A percentile compares a stretch with the other conserved stretches of the same genome.
Conservation (phyloP, 2,797 vertebrate genomes). For the Amniataba percoides region DNA sequence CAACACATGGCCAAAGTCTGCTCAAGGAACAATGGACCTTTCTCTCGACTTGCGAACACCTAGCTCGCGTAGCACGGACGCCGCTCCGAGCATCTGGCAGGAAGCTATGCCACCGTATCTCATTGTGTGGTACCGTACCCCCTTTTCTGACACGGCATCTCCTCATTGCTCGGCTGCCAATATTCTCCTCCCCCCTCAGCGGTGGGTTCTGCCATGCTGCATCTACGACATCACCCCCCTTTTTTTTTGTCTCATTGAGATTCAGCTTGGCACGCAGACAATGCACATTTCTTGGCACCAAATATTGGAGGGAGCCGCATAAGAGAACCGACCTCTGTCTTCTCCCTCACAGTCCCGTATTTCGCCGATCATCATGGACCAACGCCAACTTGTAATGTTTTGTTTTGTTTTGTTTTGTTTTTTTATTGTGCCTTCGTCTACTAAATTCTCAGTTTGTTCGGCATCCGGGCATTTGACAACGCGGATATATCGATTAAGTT, state of each 20-base stretch:
- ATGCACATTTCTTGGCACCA: conserved; percentile 84
- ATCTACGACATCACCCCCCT: conserved; percentile 73
- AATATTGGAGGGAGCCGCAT: conserved; percentile 70
- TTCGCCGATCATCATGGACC: conserved; percentile 62
- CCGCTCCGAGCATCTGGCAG: conserved; percentile 56
- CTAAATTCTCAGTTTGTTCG: conserved; percentile 45
- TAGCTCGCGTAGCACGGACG: conserved; percentile 23
- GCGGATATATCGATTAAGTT: conserved; percentile 23
- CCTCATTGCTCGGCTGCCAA: conserved; percentile 75
- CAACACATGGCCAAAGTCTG: conserved; percentile 65
- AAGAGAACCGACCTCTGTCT: conserved; percentile 68
- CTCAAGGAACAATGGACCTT: conserved; percentile 52
- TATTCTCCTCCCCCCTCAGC: conserved; percentile 68
- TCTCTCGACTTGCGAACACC: conserved; percentile 45
- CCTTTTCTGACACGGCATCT: conserved; percentile 72
- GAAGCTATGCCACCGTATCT: conserved; percentile 49
- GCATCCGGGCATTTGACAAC: conserved; percentile 27
- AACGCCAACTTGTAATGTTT: conserved; percentile 56
- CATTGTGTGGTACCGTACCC: conserved; percentile 61
- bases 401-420: conserved; percentile 23
- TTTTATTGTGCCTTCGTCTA: conserved; percentile 64
- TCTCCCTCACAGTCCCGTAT: conserved; percentile 56
- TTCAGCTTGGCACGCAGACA: conserved; percentile 84
- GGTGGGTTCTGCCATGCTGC: conserved; percentile 73
- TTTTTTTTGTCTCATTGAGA: conserved; percentile 82